phyloP scores from a whole-genome alignment of 2,888 invertebrate genomes.

The Drosophila prolongata region DNA sequence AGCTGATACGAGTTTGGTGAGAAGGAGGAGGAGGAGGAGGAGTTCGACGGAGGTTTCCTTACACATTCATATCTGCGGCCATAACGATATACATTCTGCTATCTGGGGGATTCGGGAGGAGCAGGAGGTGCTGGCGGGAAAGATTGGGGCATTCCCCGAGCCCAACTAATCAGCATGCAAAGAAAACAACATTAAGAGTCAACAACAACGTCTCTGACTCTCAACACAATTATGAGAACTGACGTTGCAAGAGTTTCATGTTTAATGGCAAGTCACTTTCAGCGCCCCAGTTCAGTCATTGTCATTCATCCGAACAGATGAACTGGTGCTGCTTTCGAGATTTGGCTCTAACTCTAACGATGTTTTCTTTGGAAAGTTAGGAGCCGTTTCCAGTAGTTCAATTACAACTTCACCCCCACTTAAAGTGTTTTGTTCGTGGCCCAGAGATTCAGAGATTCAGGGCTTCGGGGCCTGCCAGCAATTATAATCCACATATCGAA shows the following conservation, averaged over 20 bases:
- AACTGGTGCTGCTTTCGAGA: slow-evolving; percentile 25
- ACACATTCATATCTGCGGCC: slow-evolving; percentile 40
- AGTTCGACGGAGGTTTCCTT: slow-evolving; percentile 48
- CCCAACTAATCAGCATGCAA: slow-evolving; percentile 80
- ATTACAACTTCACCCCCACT: slow-evolving; percentile 75
- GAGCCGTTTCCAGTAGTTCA: slow-evolving; percentile 78
- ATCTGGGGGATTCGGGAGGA: slow-evolving; percentile 37
- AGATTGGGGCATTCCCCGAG: slow-evolving; percentile 66
- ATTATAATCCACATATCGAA: slow-evolving; percentile 32
- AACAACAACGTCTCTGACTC: slow-evolving; percentile 75
- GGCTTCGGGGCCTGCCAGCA: neutral
- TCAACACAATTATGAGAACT: slow-evolving; percentile 81
- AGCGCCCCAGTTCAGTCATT: slow-evolving; percentile 76
- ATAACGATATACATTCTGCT: slow-evolving; percentile 78
- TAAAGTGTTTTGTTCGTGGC: slow-evolving; percentile 64
- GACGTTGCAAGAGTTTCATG: slow-evolving; percentile 78
- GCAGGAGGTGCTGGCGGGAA: neutral
- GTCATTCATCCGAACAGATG: slow-evolving; percentile 52
- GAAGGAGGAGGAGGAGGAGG: slow-evolving; percentile 35
- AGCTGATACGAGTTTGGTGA: slow-evolving; percentile 34
- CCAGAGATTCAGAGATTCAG: too few relatives aligned
- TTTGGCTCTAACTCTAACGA: slow-evolving; percentile 58
- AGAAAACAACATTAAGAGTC: slow-evolving; percentile 79
- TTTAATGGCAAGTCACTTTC: slow-evolving; percentile 80
- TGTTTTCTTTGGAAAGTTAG: slow-evolving; percentile 78